phyloP scores from a whole-genome alignment of 2,113 vertebrate genomes.

The Neolamprologus sp. region DNA sequence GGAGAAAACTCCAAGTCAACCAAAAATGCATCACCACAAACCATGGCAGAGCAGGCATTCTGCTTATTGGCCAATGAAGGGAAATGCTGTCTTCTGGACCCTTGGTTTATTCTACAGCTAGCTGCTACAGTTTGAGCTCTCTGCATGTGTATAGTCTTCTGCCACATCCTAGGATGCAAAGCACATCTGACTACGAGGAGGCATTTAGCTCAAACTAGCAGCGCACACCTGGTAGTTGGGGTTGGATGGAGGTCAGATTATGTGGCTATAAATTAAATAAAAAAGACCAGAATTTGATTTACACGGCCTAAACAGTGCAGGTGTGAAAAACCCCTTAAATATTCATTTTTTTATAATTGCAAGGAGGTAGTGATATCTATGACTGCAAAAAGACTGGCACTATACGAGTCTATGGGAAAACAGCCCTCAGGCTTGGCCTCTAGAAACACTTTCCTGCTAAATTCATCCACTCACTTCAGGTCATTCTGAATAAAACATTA shows the following conservation, averaged over 20 bases:
- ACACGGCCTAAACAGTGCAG: neutral
- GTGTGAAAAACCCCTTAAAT: accelerated
- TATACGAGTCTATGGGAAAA: neutral
- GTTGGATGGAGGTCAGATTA: neutral
- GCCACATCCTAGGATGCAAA: accelerated
- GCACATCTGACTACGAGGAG: neutral
- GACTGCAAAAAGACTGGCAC: neutral
- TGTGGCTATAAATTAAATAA: neutral
- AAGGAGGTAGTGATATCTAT: neutral
- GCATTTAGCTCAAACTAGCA: neutral
- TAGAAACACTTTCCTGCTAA: neutral
- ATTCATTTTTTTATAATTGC: accelerated
- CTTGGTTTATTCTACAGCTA: neutral
- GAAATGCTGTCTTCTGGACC: accelerated
- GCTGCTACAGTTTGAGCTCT: neutral
- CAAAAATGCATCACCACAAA: neutral
- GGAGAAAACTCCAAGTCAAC: neutral
- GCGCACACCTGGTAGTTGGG: neutral
- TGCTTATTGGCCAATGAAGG: neutral
- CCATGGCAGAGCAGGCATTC: neutral
- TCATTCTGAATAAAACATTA: neutral
- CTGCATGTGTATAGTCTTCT: neutral
- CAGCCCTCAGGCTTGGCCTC: neutral
- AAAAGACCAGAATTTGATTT: neutral
- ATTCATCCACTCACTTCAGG: neutral